Evolutionary conservation across 2,797 vertebrate genomes (phyloP).

Genomic region (Malurus leucopterus): DNA sequence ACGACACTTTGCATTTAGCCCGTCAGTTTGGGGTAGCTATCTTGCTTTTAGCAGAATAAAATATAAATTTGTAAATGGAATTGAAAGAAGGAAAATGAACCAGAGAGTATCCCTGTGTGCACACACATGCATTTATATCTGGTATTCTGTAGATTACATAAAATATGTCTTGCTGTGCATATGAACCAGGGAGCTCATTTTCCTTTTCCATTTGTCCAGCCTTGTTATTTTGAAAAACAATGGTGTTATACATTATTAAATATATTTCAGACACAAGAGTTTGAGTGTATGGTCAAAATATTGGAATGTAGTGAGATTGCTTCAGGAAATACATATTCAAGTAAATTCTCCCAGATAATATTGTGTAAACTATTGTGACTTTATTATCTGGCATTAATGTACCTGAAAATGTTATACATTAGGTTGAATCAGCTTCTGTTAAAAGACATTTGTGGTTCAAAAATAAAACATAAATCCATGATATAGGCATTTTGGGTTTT

Average conservation of each 20-base stretch:
- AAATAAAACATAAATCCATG: neutral
- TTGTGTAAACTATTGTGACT: constrained; percentile 3
- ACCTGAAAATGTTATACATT: constrained; percentile 7
- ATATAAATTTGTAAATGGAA: neutral
- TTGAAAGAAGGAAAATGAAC: neutral
- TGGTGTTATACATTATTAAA: neutral
- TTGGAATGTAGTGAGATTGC: neutral
- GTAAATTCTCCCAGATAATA: neutral
- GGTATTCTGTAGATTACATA: neutral
- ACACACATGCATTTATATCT: neutral
- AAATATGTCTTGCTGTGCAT: neutral
- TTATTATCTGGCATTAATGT: constrained; percentile 33
- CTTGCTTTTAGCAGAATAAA: neutral
- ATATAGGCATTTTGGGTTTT: neutral
- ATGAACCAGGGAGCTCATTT: neutral
- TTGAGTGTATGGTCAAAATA: neutral
- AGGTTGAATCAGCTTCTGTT: neutral
- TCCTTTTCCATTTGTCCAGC: neutral
- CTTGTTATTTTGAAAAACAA: neutral
- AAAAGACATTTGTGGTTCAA: neutral
- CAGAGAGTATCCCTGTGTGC: neutral
- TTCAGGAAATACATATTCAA: neutral
- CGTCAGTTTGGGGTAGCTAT: neutral
- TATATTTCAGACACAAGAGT: neutral
- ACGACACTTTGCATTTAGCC: neutral